Evolutionary conservation across 2,797 vertebrate genomes (phyloP), one percentile per base, ranked within the genome.

Genomic region (Graptemys geographica): DNA sequence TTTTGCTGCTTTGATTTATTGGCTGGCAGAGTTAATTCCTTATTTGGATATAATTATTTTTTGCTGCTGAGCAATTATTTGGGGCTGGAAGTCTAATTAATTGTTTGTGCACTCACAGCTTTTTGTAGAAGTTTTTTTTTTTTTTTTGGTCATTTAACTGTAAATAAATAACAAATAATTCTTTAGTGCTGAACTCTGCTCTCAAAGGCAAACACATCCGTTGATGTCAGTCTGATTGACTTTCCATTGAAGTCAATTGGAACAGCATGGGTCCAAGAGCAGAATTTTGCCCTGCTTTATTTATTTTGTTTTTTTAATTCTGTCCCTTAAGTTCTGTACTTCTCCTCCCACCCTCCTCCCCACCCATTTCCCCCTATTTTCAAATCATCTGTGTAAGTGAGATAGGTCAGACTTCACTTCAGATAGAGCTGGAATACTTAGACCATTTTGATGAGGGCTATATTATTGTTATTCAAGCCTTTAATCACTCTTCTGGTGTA

Each of bases 391-490:
- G 9, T 49, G 44, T 28, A 88, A 37, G 2, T 72, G 19, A 47
- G 44, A 13, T 47, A 28, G 41, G 8, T 25, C 74, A 47, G 74
- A 12, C 44, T 90, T 84, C 84, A n/a, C 23, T 53, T 93, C 59
- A 88, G 69, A 80, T 4, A 5, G 44, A 94, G 85, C 56, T 88
- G 87, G 92, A 31, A 11, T 55, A 44, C 82, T 94, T 31, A 31
- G 81, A 88, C 81, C 88, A 72, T 72, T 95, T 79, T 90, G 91
- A 90, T 94, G 19, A 15, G 93, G 90, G 57, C 88, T 44, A 80
- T 93, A 65, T 83, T n/a, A 81, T 84, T 87, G 59, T 76, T 92
- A 89, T 25, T 78, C 74, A 78, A 78, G 74, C 13, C 44, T 19
- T 86, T 91, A 86, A 83, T 84, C 90, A 93, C 33, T 72, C 62